A percentile compares a stretch with the other conserved stretches of the same genome.
phyloP scores from a whole-genome alignment of 2,797 vertebrate genomes.

The Trematomus bernacchii region DNA sequence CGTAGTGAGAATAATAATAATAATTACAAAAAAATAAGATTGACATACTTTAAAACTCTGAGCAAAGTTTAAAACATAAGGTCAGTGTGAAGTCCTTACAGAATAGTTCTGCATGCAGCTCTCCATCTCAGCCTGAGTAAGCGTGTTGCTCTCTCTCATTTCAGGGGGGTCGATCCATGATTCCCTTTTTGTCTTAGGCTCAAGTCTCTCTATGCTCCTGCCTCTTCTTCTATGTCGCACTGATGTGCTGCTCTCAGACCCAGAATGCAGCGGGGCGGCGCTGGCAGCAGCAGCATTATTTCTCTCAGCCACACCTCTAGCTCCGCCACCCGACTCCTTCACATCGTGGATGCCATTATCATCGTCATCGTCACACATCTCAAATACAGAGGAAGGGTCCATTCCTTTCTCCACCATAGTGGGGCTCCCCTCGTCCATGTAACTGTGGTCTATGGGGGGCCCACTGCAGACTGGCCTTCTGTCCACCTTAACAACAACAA shows the following conservation, averaged over 20 bases:
- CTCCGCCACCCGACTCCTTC: conserved; percentile 76
- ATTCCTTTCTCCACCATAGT: conserved; percentile 97
- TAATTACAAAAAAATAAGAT: neutral
- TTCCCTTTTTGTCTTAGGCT: conserved; percentile 83
- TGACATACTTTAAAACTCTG: neutral
- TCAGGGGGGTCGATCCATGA: conserved; percentile 97
- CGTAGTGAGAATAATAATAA: neutral
- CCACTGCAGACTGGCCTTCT: conserved; percentile 78
- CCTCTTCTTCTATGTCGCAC: conserved; percentile 79
- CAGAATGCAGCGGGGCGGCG: conserved; percentile 26
- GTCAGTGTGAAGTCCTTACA: conserved; percentile 78
- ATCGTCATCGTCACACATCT: conserved; percentile 92
- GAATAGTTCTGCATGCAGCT: conserved; percentile 97
- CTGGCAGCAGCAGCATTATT: conserved; percentile 21
- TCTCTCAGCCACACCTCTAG: conserved; percentile 44
- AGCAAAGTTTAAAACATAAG: neutral
- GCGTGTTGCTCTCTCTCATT: conserved; percentile 85
- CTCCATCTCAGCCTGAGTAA: conserved; percentile 96
- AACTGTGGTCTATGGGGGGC: conserved; percentile 81
- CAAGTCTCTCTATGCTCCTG: conserved; percentile 75
- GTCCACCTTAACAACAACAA: conserved; percentile 71
- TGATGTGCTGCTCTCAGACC: conserved; percentile 75
- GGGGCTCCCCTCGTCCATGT: conserved; percentile 95
- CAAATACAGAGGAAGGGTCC: conserved; percentile 91
- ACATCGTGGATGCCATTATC: conserved; percentile 81